Base-by-base conservation (phyloP, 2,113 vertebrate species). In the Heterotilapia buettikoferi region DNA sequence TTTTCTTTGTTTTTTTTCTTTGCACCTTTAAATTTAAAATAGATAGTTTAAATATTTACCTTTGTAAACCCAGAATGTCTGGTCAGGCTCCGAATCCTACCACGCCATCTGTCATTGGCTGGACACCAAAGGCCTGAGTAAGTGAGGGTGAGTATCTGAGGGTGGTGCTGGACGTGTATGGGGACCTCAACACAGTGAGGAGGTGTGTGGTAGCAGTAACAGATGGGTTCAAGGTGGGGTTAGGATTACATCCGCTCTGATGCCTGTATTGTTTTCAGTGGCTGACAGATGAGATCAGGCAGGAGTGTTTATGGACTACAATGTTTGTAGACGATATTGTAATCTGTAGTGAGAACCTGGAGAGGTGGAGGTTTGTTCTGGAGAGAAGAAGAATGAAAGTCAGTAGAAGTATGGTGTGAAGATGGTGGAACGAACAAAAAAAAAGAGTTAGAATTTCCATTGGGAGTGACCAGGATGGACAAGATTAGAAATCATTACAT, bases 31-130 rank as follows among this genome's bases (percentile, higher is more conserved):
- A 24, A 16, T 63, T 63, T 19, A 33, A 5, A 33, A 31, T 11
- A 63, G 16, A 11, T 5, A 3, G 3, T 36, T 36, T 63, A 3
- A 1, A n/a, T 66, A 36, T 66, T 66, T 36, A 66, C 6, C 31
- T 36, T 36, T 36, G 6, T 12, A 63, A 63, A 63, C 6, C 59
- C 31, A 63, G 31, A 63, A 36, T 73, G 92, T 91, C 83, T 78
- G 92, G 71, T 94, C 81, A 52, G 61, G 87, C 80, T 83, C 86
- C 61, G 80, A 86, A 85, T 63, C 83, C 87, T 84, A 76, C 84
- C 79, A 84, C 43, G 4, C 92, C 92, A 94, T 95, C 93, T 95
- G 92, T 89, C 90, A 86, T 82, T 85, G 89, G 81, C 89, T 80
- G 63, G 84, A 18, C 73, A 87, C 82, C 50, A 83, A 93, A 88